Evolutionary conservation across 1,140 invertebrate species (phyloP), one percentile per base, ranked within the genome.

Genomic region (Zaprionus tsacasi): DNA sequence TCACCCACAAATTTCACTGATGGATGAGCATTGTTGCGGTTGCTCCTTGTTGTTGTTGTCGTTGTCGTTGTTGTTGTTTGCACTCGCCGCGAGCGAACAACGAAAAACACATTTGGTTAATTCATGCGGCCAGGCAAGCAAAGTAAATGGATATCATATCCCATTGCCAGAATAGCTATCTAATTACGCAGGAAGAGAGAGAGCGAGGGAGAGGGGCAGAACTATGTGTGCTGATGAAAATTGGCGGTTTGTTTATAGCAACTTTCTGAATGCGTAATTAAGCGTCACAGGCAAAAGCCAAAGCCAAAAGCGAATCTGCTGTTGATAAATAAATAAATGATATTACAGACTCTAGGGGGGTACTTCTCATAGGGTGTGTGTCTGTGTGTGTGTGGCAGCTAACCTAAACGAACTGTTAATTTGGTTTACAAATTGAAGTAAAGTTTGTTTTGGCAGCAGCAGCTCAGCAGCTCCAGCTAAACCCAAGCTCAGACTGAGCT

Each of bases 61-160:
- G 33, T 52, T 21, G 21, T 21, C 21, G 21, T 63, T 54, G 33
- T 38, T 52, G 33, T 64, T 54, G 33, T 48, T 2, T 11, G 21
- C 25, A 5, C 13, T 8, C 52, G 50, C 65, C 30, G 56, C 64
- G 21, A 68, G 64, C 43, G 21, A 21, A 21, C 1, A 27, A 59
- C 58, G 21, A 40, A 79, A 36, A 61, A 33, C 33, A 33, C 33
- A 59, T 36, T 63, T 82, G 61, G 59, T 59, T 82, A 65, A 87
- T 77, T 79, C 40, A 73, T 54, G 52, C 64, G 21, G 21, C 21
- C 2, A 45, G 57, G 27, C 40, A 58, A 17, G 11, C 59, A 52
- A 78, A 73, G 65, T 17, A 40, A 59, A 79, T 45, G n/a, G 45
- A 50, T 50, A 50, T 25, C 17, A 50, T 25, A 50, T 50, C 45